Evolutionary conservation across 2,113 vertebrate genomes (phyloP).

Genomic region (Hypanus sabinus): DNA sequence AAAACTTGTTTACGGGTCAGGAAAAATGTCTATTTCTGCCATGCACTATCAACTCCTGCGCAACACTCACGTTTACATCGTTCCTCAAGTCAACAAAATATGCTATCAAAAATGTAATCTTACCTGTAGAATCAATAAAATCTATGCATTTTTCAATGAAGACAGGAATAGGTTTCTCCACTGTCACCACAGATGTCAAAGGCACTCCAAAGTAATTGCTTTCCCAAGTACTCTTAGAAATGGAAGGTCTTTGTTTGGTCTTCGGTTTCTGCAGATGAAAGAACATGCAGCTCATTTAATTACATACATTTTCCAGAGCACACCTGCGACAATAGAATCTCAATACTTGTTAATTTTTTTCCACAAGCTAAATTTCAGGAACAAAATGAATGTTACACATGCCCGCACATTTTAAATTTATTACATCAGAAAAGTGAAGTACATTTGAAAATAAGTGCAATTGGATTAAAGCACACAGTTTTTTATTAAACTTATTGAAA

Average conservation of each 20-base stretch:
- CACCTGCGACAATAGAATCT: not conserved
- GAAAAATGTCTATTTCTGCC: not conserved
- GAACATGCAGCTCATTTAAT: conserved; percentile 41
- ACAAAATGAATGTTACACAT: not conserved
- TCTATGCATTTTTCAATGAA: conserved; percentile 91
- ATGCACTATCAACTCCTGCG: not conserved
- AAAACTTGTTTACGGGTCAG: not conserved
- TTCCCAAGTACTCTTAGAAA: conserved; percentile 78
- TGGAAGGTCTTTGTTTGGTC: conserved; percentile 73
- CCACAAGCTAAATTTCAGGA: not conserved
- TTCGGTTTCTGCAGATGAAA: conserved; percentile 68
- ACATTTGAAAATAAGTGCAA: not conserved
- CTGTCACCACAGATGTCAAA: conserved; percentile 66
- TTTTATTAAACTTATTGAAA: not conserved
- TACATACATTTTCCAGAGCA: not conserved
- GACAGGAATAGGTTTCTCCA: conserved; percentile 76
- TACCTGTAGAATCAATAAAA: conserved; percentile 87
- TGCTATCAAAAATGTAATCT: conserved; percentile 39
- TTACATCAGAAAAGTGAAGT: not conserved
- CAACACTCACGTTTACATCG: not conserved
- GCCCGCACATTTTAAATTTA: not conserved
- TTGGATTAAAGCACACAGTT: not conserved
- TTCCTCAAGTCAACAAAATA: not conserved
- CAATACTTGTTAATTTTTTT: not conserved
- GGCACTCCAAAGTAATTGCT: conserved; percentile 88